Base-by-base conservation (phyloP, 2,888 invertebrate genomes). In the Acleris laterana region DNA sequence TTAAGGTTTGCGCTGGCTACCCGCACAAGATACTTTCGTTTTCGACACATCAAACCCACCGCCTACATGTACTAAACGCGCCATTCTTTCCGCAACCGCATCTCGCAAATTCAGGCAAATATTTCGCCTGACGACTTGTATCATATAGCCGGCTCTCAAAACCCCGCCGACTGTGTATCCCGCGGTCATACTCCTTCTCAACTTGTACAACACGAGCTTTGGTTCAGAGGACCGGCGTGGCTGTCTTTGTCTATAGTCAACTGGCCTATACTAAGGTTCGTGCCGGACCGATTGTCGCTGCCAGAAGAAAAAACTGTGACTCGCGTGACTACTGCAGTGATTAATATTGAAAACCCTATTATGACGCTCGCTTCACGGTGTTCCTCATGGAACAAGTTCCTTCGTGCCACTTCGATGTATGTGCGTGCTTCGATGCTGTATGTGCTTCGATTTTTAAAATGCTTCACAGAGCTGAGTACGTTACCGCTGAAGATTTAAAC, bases 51-150 rank as follows among this genome's bases (percentile, higher is more conserved):
- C n/a, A n/a, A n/a, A n/a, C n/a, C n/a, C n/a, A n/a, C n/a, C n/a
- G n/a, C n/a, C n/a, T n/a, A n/a, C n/a, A n/a, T n/a, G n/a, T n/a
- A n/a, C n/a, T n/a, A n/a, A n/a, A n/a, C n/a, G n/a, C n/a, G n/a
- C n/a, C n/a, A n/a, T n/a, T n/a, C n/a, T n/a, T n/a, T n/a, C n/a
- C n/a, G n/a, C n/a, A n/a, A n/a, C n/a, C 13, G 16, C 5, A 5
- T 46, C 13, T 46, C 46, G 46, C 46, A 46, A 46, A 46, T 46
- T 46, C 46, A 46, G 46, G 46, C 46, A n/a, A 46, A 46, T 13
- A 11, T 46, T 13, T 46, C 46, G 16, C 46, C 46, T 46, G 46
- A 7, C 46, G n/a, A 46, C 16, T 46, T 46, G 46, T 46, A 46
- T 13, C 46, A 46, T 13, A 13, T 46, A 16, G 46, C 46, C 13